Evolutionary conservation across 2,888 invertebrate species (phyloP).

Genomic region (Troglohyphantes excavatus): DNA sequence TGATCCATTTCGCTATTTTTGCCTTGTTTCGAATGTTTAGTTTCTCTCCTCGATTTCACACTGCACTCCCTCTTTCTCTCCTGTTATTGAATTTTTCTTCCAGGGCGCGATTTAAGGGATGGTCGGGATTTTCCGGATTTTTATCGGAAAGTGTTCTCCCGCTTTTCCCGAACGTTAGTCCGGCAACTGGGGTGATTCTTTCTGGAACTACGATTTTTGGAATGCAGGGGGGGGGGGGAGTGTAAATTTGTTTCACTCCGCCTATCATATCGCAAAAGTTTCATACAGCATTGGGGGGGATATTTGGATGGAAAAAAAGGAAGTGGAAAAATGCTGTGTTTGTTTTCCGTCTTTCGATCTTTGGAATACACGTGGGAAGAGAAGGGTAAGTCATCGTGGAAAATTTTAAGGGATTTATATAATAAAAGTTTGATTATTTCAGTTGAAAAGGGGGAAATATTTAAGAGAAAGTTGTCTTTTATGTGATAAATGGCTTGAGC

Average conservation of each 20-base stretch:
- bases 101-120: slow-evolving; percentile 51
- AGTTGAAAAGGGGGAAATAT: too few relatives aligned
- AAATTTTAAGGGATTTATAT: not conserved
- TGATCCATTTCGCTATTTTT: slow-evolving; percentile 50
- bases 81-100: slow-evolving; percentile 54
- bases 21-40: slow-evolving; percentile 52
- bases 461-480: too few relatives aligned
- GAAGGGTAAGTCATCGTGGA: not conserved
- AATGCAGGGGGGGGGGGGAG: slow-evolving; percentile 1
- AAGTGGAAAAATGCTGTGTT: slow-evolving; percentile 17
- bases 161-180: slow-evolving; percentile 37
- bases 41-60: slow-evolving; percentile 67
- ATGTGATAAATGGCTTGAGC: too few relatives aligned
- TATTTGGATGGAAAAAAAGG: not conserved
- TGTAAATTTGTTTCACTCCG: slow-evolving; percentile 58
- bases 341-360: slow-evolving; percentile 1
- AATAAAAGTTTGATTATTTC: too few relatives aligned
- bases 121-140: slow-evolving; percentile 52
- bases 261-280: slow-evolving; percentile 49
- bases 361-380: not conserved
- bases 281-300: slow-evolving; percentile 4
- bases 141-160: slow-evolving; percentile 32
- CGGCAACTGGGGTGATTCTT: slow-evolving; percentile 22
- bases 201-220: slow-evolving; percentile 31
- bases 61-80: slow-evolving; percentile 11